A percentile compares a stretch with the other conserved stretches of the same genome.
These are phyloP conservation scores for Prolemur simus DNA, from an alignment of 2,113 vertebrate species.

Conservation along the genomic window DNA sequence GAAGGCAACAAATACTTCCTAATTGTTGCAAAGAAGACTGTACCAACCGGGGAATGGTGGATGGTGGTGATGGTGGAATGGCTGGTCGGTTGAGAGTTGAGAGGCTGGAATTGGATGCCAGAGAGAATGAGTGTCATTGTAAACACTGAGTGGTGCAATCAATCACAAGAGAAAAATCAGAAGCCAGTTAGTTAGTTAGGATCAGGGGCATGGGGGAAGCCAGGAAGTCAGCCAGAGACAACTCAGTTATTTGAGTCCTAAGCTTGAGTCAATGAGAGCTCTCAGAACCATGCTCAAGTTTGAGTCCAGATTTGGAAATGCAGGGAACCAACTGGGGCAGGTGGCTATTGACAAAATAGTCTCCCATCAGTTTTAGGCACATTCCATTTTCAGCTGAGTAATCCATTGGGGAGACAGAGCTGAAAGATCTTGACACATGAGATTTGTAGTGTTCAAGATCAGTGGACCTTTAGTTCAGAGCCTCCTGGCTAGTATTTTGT, in stretches of 20 bases:
- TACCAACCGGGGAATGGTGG: not conserved
- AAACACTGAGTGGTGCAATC: not conserved
- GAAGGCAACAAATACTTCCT: not conserved
- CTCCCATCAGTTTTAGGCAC: not conserved
- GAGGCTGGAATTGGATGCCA: not conserved
- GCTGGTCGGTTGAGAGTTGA: not conserved
- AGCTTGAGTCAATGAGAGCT: not conserved
- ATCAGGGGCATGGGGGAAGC: not conserved
- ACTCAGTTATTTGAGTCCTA: not conserved
- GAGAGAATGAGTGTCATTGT: not conserved
- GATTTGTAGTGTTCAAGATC: not conserved
- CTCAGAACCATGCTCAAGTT: not conserved
- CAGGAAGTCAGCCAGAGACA: not conserved
- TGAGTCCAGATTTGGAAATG: not conserved
- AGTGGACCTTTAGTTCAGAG: not conserved
- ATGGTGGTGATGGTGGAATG: not conserved
- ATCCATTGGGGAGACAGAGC: not conserved
- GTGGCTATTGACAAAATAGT: not conserved
- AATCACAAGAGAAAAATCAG: not conserved
- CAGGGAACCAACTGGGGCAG: not conserved
- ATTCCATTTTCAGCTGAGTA: not conserved
- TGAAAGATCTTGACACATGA: not conserved
- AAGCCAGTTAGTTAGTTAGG: not conserved
- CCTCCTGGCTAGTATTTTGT: not conserved
- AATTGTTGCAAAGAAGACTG: not conserved